Percentiles rank a stretch among this genome's conserved stretches.
Conservation (phyloP, 2,113 vertebrate species). For the Esox niger region DNA sequence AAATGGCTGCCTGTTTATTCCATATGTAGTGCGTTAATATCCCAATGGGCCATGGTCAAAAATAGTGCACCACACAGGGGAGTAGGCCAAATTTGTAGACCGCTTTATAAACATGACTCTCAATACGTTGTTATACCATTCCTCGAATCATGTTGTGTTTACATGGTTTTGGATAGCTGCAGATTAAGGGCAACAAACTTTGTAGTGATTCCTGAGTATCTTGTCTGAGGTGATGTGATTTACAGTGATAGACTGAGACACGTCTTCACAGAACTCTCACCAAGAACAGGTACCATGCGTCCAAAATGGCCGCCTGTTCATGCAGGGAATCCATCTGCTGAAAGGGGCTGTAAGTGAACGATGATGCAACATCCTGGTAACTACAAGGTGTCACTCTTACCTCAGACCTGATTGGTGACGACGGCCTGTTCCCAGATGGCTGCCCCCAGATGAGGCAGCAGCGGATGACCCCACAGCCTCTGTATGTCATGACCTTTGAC, state of each 20-base stretch:
- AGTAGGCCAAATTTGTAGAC: too few relatives aligned
- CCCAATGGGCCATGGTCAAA: too few relatives aligned
- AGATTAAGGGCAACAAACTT: slow-evolving; percentile 5
- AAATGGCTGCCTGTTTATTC: not conserved
- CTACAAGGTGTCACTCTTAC: not conserved
- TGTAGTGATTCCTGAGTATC: not conserved
- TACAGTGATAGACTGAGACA: too few relatives aligned
- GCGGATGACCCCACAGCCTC: slow-evolving; percentile 17
- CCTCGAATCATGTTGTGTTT: not conserved
- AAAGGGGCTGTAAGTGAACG: not conserved
- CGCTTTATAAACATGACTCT: not conserved
- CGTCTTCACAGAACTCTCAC: too few relatives aligned
- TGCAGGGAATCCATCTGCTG: too few relatives aligned
- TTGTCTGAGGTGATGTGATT: not conserved
- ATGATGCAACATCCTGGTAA: not conserved
- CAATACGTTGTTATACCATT: not conserved
- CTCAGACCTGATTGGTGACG: not conserved
- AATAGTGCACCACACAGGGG: too few relatives aligned
- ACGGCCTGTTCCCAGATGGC: not conserved
- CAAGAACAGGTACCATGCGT: too few relatives aligned
- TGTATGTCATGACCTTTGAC: slow-evolving; percentile 62
- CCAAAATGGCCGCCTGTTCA: too few relatives aligned
- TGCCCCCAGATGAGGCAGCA: not conserved
- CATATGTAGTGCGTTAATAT: not conserved
- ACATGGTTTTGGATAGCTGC: not conserved